Percentiles rank a stretch among this genome's conserved stretches.
Conservation (phyloP, 2,113 vertebrate species). For the Cnemophilus loriae region DNA sequence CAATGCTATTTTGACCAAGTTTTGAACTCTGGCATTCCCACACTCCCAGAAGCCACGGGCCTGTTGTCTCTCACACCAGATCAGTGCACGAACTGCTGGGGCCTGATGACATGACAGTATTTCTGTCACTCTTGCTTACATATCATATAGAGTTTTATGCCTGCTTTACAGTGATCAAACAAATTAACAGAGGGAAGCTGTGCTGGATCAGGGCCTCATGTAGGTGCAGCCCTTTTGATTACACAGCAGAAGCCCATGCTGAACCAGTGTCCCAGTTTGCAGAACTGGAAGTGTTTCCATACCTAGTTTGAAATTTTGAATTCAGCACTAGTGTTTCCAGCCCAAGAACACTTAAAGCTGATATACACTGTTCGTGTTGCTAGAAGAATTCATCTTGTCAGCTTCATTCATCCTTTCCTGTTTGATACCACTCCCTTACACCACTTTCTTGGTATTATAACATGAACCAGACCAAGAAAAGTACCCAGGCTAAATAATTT, state of each 20-base stretch:
- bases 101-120: not conserved
- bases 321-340: not conserved
- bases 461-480: not conserved
- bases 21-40: not conserved
- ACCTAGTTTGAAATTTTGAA: not conserved
- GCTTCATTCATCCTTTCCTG: not conserved
- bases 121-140: not conserved
- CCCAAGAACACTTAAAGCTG: not conserved
- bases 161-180: not conserved
- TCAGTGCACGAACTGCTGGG: not conserved
- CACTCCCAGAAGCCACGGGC: accelerated
- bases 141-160: not conserved
- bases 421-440: not conserved
- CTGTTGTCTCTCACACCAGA: not conserved
- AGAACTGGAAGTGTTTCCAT: not conserved
- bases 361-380: not conserved
- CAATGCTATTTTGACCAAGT: not conserved
- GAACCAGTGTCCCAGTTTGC: not conserved
- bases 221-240: not conserved
- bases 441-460: not conserved
- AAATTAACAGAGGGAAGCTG: not conserved
- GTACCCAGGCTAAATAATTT: not conserved
- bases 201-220: not conserved
- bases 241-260: not conserved
- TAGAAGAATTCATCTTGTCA: not conserved